Conservation (phyloP, 2,797 vertebrate genomes). For the Enteromius radiatus region DNA sequence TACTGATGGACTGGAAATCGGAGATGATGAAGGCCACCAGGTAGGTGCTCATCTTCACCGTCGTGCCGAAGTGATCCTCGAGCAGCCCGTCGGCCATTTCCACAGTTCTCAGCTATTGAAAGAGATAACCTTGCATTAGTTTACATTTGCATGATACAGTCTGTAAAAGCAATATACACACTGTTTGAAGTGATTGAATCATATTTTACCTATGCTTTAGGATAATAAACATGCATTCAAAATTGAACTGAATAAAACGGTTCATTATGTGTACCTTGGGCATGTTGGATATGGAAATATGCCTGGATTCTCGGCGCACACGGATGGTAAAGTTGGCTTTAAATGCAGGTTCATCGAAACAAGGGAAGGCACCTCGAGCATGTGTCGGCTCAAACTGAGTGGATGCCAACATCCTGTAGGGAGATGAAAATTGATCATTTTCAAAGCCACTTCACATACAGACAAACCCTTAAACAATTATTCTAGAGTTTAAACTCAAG, state of each 20-base stretch:
- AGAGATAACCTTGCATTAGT: neutral
- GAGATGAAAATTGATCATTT: neutral
- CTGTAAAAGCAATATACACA: neutral
- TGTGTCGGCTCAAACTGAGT: slow-evolving; percentile 91
- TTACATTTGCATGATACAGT: neutral
- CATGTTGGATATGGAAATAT: slow-evolving; percentile 90
- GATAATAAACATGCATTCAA: neutral
- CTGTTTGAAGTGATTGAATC: neutral
- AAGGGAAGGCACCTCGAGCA: slow-evolving; percentile 89
- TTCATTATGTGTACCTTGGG: slow-evolving; percentile 77
- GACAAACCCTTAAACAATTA: neutral
- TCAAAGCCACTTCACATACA: neutral
- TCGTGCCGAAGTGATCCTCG: slow-evolving; percentile 89
- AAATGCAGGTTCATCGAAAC: slow-evolving; percentile 91
- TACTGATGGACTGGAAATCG: slow-evolving; percentile 90
- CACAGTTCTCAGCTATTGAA: slow-evolving; percentile 81
- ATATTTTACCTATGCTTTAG: neutral
- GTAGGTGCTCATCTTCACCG: slow-evolving; percentile 93
- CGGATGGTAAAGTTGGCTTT: slow-evolving; percentile 88
- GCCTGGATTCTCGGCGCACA: slow-evolving; percentile 80
- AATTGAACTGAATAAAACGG: neutral
- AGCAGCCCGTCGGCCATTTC: slow-evolving; percentile 77
- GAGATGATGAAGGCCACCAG: slow-evolving; percentile 91
- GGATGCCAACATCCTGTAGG: slow-evolving; percentile 81
- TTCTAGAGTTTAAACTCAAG: neutral